Evolutionary conservation across 2,113 vertebrate genomes (phyloP).

Genomic region (Progne subis): DNA sequence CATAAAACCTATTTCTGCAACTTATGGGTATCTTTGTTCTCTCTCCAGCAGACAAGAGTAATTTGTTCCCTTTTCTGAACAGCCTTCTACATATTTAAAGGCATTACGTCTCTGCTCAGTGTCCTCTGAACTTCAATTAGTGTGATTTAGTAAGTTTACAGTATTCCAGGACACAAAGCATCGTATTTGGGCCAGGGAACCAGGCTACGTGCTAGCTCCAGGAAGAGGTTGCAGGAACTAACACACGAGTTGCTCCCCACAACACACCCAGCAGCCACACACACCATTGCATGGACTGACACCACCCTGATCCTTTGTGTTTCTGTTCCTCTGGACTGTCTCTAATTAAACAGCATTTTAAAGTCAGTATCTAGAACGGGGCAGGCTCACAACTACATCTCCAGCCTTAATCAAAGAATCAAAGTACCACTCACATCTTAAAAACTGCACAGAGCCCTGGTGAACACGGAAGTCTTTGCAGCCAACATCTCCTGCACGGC

Average conservation of each 20-base stretch:
- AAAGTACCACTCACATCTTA: background rate
- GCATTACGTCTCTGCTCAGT: background rate
- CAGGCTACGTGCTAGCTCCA: no score
- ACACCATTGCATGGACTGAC: fast-evolving
- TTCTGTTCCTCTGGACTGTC: background rate
- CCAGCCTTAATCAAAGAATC: background rate
- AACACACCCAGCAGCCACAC: background rate
- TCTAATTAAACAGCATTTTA: background rate
- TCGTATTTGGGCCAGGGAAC: fast-evolving
- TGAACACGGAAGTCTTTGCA: background rate
- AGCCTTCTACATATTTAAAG: background rate
- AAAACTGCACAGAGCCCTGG: background rate
- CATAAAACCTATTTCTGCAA: background rate
- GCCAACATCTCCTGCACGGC: background rate
- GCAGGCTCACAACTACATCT: background rate
- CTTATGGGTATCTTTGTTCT: background rate
- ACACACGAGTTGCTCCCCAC: fast-evolving
- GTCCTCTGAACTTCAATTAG: background rate
- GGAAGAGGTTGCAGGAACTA: background rate
- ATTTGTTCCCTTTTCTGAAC: background rate
- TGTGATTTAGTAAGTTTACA: background rate
- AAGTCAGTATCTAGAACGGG: background rate
- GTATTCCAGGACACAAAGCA: background rate
- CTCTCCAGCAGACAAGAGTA: background rate
- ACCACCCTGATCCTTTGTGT: fast-evolving